Conservation (phyloP, 2,888 invertebrate genomes). For the Notodonta ziczac region DNA sequence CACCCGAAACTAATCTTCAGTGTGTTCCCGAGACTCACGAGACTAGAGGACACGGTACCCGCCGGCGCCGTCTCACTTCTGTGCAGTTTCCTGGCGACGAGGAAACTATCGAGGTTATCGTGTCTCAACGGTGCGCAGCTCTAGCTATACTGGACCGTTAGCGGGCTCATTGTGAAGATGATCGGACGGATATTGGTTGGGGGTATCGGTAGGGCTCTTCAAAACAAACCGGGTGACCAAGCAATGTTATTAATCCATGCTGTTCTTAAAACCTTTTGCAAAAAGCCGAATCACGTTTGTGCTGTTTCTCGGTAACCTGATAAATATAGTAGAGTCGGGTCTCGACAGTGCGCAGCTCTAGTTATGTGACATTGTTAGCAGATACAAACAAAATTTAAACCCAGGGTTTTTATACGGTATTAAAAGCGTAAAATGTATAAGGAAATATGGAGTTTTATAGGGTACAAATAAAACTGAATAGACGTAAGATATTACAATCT, state of each 20-base stretch:
- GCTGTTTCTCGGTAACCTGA: neutral
- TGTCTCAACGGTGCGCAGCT: constrained; percentile 48
- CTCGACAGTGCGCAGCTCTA: no score
- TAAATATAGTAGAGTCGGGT: no score
- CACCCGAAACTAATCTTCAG: constrained; percentile 95
- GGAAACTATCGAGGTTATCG: constrained; percentile 83
- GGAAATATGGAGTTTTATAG: no score
- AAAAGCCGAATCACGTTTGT: neutral
- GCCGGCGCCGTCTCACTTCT: constrained; percentile 91
- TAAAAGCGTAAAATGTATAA: no score
- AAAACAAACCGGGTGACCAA: neutral
- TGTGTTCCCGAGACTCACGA: constrained; percentile 92
- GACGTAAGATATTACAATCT: no score
- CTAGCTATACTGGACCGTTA: constrained; percentile 63
- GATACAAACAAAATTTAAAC: no score
- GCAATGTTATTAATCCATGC: no score
- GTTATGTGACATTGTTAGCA: no score
- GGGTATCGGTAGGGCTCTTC: neutral
- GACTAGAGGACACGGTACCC: constrained; percentile 89
- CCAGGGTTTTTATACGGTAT: no score
- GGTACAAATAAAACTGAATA: no score
- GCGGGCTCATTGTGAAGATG: constrained; percentile 48
- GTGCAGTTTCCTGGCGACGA: constrained; percentile 84
- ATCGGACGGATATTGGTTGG: constrained; percentile 15
- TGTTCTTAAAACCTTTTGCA: no score